Evolutionary conservation across 2,888 invertebrate genomes (phyloP).

Genomic region (Drosophila suboccidentalis): DNA sequence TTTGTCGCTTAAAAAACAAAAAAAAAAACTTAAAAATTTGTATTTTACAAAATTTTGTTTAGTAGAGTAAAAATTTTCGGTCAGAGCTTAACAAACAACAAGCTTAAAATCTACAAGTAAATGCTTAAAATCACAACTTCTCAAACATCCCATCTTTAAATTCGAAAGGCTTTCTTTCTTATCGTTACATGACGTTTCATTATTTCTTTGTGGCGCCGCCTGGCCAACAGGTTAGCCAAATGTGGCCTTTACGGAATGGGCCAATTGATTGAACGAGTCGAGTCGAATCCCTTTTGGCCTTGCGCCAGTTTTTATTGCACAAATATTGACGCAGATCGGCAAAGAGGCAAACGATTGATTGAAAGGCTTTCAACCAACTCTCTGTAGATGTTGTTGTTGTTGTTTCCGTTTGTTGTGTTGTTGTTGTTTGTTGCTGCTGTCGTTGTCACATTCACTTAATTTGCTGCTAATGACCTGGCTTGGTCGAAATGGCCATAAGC

Average conservation of each 20-base stretch:
- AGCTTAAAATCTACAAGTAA: no score
- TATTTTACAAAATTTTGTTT: no score
- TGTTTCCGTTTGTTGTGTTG: conserved; percentile 10
- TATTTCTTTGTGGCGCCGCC: conserved; percentile 52
- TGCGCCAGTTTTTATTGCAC: conserved; percentile 48
- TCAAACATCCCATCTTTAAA: conserved; percentile 20
- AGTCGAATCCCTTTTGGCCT: conserved; percentile 29
- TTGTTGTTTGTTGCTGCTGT: conserved; percentile 16
- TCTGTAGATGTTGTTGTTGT: conserved; percentile 15
- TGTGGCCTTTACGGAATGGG: conserved; percentile 43
- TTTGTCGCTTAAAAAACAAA: no score
- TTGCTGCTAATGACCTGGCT: conserved; percentile 69
- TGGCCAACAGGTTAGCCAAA: conserved; percentile 73
- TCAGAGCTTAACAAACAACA: no score
- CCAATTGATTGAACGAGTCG: conserved; percentile 55
- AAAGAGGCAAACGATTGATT: conserved; percentile 43
- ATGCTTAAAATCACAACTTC: neutral
- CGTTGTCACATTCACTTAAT: conserved; percentile 57
- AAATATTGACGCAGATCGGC: conserved; percentile 52
- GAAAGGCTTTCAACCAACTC: conserved; percentile 59
- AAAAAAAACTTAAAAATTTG: no score
- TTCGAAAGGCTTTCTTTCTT: conserved; percentile 52
- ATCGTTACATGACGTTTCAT: conserved; percentile 2
- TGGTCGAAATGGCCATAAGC: conserved; percentile 25
- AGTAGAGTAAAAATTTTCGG: no score